phyloP scores from a whole-genome alignment of 2,797 vertebrate species.

The Choloepus didactylus region DNA sequence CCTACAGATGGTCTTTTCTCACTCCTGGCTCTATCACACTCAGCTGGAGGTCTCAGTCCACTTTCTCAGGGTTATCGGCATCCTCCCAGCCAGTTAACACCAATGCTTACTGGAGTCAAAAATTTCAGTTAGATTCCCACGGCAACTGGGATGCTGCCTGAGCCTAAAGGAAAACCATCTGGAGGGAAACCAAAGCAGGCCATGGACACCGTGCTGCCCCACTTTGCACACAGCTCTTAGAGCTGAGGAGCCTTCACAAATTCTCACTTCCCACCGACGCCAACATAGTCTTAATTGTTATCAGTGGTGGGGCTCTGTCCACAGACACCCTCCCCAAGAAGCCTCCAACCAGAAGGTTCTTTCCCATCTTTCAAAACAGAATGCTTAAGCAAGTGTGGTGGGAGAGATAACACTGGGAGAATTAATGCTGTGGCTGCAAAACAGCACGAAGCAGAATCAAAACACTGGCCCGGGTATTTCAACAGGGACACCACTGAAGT shows the following conservation, averaged over 20 bases:
- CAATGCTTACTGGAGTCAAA: slow-evolving; percentile 20
- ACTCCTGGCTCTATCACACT: not conserved
- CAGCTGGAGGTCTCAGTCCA: not conserved
- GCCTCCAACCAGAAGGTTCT: slow-evolving; percentile 3
- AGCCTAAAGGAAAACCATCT: not conserved
- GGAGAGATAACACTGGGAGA: slow-evolving; percentile 61
- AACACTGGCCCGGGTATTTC: slow-evolving; percentile 20
- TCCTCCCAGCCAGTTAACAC: not conserved
- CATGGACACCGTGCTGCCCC: not conserved
- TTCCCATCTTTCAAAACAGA: slow-evolving; percentile 70
- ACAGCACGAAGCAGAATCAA: slow-evolving; percentile 49
- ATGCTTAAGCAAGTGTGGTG: slow-evolving; percentile 54
- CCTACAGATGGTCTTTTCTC: slow-evolving; percentile 56
- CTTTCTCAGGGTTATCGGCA: slow-evolving; percentile 71
- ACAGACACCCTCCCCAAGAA: not conserved
- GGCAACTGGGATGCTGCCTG: not conserved
- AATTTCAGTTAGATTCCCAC: slow-evolving; percentile 42
- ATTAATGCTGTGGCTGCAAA: not conserved
- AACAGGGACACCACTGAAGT: not conserved
- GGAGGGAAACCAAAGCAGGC: not conserved
- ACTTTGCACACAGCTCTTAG: not conserved
- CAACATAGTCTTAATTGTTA: not conserved
- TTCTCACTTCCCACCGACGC: not conserved
- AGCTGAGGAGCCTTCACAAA: not conserved
- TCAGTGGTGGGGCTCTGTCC: not conserved